Conservation (phyloP, 2,797 vertebrate genomes). For the Tapera naevia region DNA sequence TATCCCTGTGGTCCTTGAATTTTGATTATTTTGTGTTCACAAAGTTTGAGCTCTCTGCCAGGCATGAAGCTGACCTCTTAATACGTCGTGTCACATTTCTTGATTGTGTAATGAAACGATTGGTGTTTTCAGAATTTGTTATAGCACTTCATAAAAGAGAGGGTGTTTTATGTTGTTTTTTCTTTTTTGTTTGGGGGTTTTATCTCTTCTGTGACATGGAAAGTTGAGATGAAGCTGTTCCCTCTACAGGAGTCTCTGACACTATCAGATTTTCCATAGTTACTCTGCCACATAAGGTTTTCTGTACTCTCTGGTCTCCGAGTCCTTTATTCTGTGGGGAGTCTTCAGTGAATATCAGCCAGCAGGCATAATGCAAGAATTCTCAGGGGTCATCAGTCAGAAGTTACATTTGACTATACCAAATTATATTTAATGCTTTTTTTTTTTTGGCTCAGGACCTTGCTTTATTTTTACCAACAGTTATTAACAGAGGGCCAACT, state of each 20-base stretch:
- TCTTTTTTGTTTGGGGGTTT: neutral
- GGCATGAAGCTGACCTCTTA: neutral
- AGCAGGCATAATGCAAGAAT: neutral
- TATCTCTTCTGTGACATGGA: neutral
- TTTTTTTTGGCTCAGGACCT: neutral
- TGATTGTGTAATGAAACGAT: neutral
- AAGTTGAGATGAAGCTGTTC: neutral
- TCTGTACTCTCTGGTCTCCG: neutral
- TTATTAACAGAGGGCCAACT: neutral
- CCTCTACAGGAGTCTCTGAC: neutral
- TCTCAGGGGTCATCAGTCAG: neutral
- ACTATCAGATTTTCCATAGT: neutral
- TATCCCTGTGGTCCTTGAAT: neutral
- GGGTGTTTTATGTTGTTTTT: neutral
- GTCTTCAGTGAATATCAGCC: neutral
- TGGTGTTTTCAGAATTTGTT: neutral
- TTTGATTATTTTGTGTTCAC: neutral
- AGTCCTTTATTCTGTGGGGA: neutral
- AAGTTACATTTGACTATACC: neutral
- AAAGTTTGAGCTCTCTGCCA: neutral
- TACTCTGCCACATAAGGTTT: neutral
- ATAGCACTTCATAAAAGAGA: neutral
- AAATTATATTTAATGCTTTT: neutral
- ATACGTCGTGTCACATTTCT: neutral
- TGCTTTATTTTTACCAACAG: slow-evolving; percentile 7